Evolutionary conservation across 2,113 vertebrate genomes (phyloP).

Genomic region (Rhinopomastus cyanomelas): DNA sequence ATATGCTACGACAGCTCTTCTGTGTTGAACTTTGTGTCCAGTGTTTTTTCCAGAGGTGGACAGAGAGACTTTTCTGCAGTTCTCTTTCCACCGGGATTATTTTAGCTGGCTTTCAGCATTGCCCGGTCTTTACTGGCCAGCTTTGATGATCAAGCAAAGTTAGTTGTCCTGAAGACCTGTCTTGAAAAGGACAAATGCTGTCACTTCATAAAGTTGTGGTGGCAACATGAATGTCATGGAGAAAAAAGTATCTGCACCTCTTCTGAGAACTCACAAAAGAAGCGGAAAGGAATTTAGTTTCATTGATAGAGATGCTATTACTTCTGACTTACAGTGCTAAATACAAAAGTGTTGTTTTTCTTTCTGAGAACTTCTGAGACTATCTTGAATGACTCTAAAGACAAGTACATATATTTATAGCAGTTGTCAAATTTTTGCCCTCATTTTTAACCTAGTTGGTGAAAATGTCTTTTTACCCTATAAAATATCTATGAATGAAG

Average conservation of each 20-base stretch:
- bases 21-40: neutral
- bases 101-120: neutral
- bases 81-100: neutral
- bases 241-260: neutral
- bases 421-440: neutral
- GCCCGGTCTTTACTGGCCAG: neutral
- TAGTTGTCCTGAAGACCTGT: neutral
- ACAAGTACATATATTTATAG: neutral
- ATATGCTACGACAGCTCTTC: neutral
- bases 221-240: neutral
- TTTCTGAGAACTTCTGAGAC: neutral
- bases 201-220: neutral
- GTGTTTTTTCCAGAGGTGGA: neutral
- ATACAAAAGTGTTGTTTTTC: neutral
- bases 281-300: neutral
- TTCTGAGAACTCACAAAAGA: neutral
- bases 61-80: neutral
- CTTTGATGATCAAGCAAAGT: constrained; percentile 6
- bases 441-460: neutral
- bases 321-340: neutral
- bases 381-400: neutral
- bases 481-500: neutral
- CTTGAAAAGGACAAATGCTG: neutral
- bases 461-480: neutral
- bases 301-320: neutral